phyloP scores from a whole-genome alignment of 1,140 invertebrate genomes.

The Drosophila obscura region DNA sequence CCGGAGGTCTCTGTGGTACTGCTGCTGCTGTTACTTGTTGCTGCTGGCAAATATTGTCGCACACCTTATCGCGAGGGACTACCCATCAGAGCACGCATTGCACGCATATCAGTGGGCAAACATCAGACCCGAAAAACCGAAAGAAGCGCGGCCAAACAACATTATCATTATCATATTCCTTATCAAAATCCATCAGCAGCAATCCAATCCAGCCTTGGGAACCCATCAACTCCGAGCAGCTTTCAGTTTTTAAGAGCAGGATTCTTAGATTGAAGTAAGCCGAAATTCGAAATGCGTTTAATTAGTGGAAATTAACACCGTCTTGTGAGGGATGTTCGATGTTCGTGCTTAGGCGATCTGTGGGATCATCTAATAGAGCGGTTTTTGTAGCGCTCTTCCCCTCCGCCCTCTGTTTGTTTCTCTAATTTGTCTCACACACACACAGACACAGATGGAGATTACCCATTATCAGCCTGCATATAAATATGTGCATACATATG shows the following conservation, averaged over 20 bases:
- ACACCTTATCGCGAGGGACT: slow-evolving; percentile 35
- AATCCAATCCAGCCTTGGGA: slow-evolving; percentile 26
- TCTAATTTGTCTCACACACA: slow-evolving; percentile 51
- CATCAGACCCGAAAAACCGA: background rate
- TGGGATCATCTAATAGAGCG: slow-evolving; percentile 4
- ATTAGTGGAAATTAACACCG: slow-evolving; percentile 44
- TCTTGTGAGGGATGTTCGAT: slow-evolving; percentile 22
- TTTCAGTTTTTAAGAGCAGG: background rate
- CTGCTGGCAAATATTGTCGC: slow-evolving; percentile 33
- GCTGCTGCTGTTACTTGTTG: slow-evolving; percentile 7
- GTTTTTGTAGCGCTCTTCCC: background rate
- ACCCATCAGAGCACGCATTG: slow-evolving; percentile 14
- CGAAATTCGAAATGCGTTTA: slow-evolving; percentile 3
- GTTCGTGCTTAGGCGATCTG: slow-evolving; percentile 11
- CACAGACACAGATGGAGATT: slow-evolving; percentile 40
- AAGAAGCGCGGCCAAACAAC: no score
- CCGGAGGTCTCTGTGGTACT: slow-evolving; percentile 9
- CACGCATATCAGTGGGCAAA: slow-evolving; percentile 44
- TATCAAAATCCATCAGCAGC: slow-evolving; percentile 39
- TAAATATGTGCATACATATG: slow-evolving; percentile 25
- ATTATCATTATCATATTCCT: slow-evolving; percentile 4
- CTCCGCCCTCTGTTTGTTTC: slow-evolving; percentile 50
- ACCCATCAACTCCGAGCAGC: slow-evolving; percentile 12
- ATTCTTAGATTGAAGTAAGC: slow-evolving; percentile 3
- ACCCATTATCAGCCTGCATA: slow-evolving; percentile 59